phyloP scores from a whole-genome alignment of 2,113 vertebrate species.

The Gymnobelideus leadbeateri region DNA sequence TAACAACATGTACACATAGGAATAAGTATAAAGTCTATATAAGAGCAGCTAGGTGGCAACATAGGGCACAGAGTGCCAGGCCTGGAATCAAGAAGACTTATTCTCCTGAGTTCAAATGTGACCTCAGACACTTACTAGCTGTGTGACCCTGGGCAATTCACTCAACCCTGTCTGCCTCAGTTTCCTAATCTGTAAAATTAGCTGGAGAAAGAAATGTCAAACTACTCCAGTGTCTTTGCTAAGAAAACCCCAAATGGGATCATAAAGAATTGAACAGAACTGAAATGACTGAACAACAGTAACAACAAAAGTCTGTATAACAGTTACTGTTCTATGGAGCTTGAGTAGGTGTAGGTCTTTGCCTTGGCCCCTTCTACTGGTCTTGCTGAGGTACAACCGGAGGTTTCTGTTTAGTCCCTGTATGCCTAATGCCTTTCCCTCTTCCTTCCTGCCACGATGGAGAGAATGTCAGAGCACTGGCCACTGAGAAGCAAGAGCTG shows the following conservation, averaged over 20 bases:
- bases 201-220: background rate
- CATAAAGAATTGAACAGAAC: background rate
- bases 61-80: background rate
- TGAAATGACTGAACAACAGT: background rate
- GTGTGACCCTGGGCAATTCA: background rate
- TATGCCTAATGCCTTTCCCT: background rate
- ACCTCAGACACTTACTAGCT: background rate
- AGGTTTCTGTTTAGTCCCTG: background rate
- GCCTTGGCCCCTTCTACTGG: background rate
- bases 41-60: background rate
- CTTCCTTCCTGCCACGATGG: background rate
- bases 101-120: background rate
- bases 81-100: background rate
- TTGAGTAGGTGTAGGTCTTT: background rate
- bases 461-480: background rate
- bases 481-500: background rate
- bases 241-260: background rate
- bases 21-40: background rate
- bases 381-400: background rate
- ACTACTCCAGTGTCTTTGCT: background rate
- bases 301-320: background rate
- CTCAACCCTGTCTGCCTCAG: background rate
- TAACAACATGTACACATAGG: background rate
- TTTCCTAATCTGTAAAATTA: background rate
- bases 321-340: background rate